Base-by-base conservation (phyloP, 2,113 vertebrate genomes). In the Lepidothrix coronata region DNA sequence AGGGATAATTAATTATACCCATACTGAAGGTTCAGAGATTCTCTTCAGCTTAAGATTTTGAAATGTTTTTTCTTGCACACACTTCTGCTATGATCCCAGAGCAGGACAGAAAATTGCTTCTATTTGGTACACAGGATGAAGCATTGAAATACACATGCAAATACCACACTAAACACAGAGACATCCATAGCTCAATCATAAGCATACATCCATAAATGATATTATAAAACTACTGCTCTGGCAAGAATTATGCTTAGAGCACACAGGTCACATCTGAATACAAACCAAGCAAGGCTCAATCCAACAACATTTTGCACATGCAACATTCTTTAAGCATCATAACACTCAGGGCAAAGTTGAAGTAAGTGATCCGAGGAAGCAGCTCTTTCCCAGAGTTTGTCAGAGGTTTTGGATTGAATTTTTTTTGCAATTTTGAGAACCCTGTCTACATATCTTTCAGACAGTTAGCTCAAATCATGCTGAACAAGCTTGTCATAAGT, bases 401-500 rank as follows among this genome's bases (percentile, higher is more conserved):
- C 63, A 80, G 27, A 80, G 44, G 24, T 27, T 61, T 15, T 76
- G 28, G n/a, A 71, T 12, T 10, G 59, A 22, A 12, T 41, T 44
- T 17, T 25, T 11, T 37, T 30, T 44, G 14, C 19, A 22, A 0
- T 72, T 44, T 73, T 21, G 31, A 79, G 80, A 59, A 81, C 54
- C 77, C 63, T 89, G 76, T 35, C 52, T 63, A 28, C 59, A 27
- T 55, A 85, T 12, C n/a, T 84, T 89, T 72, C 76, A 78, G 48
- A 65, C 14, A 27, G 12, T 52, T 39, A 14, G 61, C 25, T 85
- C 79, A 91, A 95, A 95, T 89, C 70, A 51, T 5, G 46, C 91
- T 89, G 91, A 96, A 89, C 77, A 79, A 96, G 77, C 49, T 62
- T 52, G 23, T 65, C 18, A 91, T 91, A 91, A 91, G 78, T 66